Conservation (phyloP, 2,888 invertebrate species). For the Agrotis clavis region DNA sequence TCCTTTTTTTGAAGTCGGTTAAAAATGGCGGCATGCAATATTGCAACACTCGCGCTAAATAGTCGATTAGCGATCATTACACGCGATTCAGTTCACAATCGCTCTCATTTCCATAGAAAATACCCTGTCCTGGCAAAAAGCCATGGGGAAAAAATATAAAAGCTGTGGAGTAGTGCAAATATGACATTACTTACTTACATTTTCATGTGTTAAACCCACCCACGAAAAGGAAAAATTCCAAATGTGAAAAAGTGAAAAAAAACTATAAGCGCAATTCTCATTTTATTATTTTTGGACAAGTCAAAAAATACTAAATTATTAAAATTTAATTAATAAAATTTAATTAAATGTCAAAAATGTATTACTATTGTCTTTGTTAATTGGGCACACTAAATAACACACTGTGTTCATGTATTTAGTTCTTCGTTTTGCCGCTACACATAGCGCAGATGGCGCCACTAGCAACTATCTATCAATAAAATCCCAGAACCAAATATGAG, state of each 20-base stretch:
- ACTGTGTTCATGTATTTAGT: neutral
- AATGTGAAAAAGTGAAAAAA: too few species aligned
- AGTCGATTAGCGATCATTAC: constrained; percentile 69
- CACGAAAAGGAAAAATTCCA: too few species aligned
- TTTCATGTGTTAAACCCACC: neutral
- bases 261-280: too few species aligned
- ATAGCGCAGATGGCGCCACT: constrained; percentile 13
- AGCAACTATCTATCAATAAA: constrained; percentile 7
- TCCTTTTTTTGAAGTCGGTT: too few species aligned
- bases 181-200: constrained; percentile 6
- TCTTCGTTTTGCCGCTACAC: neutral
- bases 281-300: too few species aligned
- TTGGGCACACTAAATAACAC: too few species aligned
- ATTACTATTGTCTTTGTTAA: too few species aligned
- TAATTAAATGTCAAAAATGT: too few species aligned
- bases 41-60: constrained; percentile 61
- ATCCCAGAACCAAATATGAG: neutral
- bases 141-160: constrained; percentile 47
- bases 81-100: constrained; percentile 61
- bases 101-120: constrained; percentile 67
- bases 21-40: constrained; percentile 30
- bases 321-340: too few species aligned
- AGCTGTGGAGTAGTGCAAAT: neutral
- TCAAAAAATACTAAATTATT: too few species aligned
- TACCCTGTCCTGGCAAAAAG: constrained; percentile 60